Percentiles rank a stretch among this genome's conserved stretches.
Evolutionary conservation across 2,797 vertebrate genomes (phyloP).

Genomic region (Cetoscarus ocellatus): DNA sequence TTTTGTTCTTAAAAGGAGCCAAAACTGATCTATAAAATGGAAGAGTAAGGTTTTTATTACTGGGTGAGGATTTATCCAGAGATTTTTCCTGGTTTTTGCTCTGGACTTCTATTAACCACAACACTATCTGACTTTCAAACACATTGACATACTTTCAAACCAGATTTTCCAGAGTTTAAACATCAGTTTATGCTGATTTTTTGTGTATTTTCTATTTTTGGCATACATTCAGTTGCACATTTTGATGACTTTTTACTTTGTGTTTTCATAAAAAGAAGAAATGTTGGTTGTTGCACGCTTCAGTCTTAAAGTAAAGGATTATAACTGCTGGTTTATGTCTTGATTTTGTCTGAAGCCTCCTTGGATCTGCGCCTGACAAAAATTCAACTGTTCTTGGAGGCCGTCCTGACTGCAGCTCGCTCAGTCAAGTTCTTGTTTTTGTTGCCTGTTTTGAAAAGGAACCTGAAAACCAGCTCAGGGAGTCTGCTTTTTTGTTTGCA

Average conservation of each 20-base stretch:
- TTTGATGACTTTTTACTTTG: conserved; percentile 1
- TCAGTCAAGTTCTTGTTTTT: conserved; percentile 39
- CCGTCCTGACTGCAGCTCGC: conserved; percentile 41
- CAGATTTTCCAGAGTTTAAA: neutral
- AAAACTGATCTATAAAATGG: conserved; percentile 16
- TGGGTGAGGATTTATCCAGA: neutral
- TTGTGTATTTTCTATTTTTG: too few relatives aligned
- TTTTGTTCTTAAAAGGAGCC: too few relatives aligned
- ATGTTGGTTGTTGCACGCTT: conserved; percentile 1
- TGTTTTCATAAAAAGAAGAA: neutral
- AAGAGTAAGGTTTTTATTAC: conserved; percentile 12
- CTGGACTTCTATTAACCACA: conserved; percentile 1
- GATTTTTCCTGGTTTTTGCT: conserved; percentile 12
- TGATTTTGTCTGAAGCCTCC: conserved; percentile 26
- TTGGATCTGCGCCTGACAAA: conserved; percentile 31
- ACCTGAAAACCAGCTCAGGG: conserved; percentile 78
- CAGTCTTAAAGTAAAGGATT: neutral
- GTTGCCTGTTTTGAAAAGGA: conserved; percentile 50
- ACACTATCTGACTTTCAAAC: neutral
- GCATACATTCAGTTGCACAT: too few relatives aligned
- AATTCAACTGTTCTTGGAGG: conserved; percentile 9
- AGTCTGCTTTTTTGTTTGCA: conserved; percentile 74
- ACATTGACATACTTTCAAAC: neutral
- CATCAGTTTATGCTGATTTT: too few relatives aligned
- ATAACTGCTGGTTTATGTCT: conserved; percentile 36